Base-by-base conservation (phyloP, 2,797 vertebrate species). In the Numenius phaeopus region DNA sequence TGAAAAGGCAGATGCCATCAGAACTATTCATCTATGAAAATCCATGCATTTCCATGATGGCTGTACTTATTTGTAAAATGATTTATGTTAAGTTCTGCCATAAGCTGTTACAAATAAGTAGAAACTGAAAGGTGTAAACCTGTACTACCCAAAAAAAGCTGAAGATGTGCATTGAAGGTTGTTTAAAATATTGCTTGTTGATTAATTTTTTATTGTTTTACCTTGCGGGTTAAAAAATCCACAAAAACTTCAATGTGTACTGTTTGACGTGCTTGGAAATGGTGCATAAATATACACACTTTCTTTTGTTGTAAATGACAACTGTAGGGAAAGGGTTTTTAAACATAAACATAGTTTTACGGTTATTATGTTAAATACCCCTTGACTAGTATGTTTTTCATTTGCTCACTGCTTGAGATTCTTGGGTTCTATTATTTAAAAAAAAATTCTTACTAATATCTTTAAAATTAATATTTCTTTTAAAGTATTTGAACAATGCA, bases 211-310 rank as follows among this genome's bases (percentile, higher is more conserved):
- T 97, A 77, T 98, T 95, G 87, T 91, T 98, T 97, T 97, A 75
- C 75, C 62, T 90, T 96, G 92, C 95, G 83, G 72, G 73, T 93
- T 94, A 89, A 95, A 81, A 95, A 91, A 69, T 72, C 34, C 42
- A 39, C 83, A 55, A 46, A 82, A 92, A 89, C 58, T 96, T 97
- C 83, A 71, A 2, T 96, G 94, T 98, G 95, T 97, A 90, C 88
- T 97, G 95, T 98, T 98, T 95, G 94, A 98, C 97, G 97, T 98
- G 97, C 97, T 98, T 98, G 94, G 96, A 98, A 98, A 94, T 66
- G 94, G 92, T 98, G 96, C 97, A 98, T 87, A 97, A 91, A 94
- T 98, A 96, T 97, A 97, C 91, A 87, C 78, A 91, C 80, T 96
- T 84, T 72, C 62, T 95, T 97, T 75, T 90, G n/a, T 96, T 97